phyloP scores from a whole-genome alignment of 2,113 vertebrate species.

The Alosa alosa region DNA sequence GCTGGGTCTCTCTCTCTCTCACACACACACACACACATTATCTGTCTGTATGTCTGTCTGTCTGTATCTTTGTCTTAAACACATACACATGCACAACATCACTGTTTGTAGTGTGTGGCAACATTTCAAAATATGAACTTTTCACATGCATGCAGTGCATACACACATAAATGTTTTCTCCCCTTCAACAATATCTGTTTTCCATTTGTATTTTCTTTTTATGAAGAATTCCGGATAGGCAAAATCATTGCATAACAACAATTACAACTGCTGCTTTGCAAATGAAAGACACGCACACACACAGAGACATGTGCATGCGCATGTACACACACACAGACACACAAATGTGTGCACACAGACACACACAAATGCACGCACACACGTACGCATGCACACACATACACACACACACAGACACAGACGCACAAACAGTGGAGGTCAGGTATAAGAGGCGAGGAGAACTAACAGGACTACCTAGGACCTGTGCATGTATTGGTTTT shows the following conservation, averaged over 20 bases:
- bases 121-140: too few species aligned
- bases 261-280: background rate
- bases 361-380: background rate
- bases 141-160: background rate
- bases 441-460: background rate
- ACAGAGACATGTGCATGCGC: background rate
- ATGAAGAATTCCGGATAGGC: background rate
- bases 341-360: background rate
- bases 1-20: background rate
- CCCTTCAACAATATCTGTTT: slow-evolving; percentile 4
- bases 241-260: background rate
- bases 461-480: background rate
- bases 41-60: background rate
- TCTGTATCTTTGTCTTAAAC: background rate
- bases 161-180: background rate
- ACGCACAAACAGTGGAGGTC: too few species aligned
- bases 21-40: background rate
- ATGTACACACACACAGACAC: background rate
- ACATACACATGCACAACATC: too few species aligned
- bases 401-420: background rate
- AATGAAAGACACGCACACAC: background rate
- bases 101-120: too few species aligned
- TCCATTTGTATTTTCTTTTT: slow-evolving; percentile 19
- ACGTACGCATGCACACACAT: too few species aligned
- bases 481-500: too few species aligned